These are phyloP conservation scores for Motacilla alba DNA, from an alignment of 2,113 vertebrate genomes.

Conservation along the genomic window DNA sequence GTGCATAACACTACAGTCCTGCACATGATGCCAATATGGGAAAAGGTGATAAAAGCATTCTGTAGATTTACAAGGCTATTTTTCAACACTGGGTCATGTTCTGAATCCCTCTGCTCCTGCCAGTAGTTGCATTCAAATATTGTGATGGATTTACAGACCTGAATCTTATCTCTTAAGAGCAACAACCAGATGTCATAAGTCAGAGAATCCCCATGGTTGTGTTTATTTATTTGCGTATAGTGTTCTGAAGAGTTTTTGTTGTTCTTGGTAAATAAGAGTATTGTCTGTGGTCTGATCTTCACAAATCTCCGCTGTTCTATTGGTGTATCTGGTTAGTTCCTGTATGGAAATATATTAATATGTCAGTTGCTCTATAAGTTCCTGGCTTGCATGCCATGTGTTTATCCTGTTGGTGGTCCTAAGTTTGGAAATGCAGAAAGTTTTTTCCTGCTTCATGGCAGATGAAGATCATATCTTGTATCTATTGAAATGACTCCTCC, in stretches of 20 bases:
- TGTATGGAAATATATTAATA: not conserved
- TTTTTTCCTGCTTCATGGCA: not conserved
- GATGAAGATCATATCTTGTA: not conserved
- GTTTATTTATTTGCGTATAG: not conserved
- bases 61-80: not conserved
- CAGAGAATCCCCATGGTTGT: not conserved
- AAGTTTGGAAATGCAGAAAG: not conserved
- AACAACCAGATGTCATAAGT: not conserved
- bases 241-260: not conserved
- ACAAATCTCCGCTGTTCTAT: not conserved
- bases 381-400: not conserved
- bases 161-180: not conserved
- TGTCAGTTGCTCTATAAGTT: not conserved
- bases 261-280: not conserved
- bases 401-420: not conserved
- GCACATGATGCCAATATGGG: fast-evolving
- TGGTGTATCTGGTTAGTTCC: not conserved
- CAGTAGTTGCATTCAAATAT: not conserved
- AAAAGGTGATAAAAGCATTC: not conserved
- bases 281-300: not conserved
- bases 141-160: not conserved
- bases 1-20: not conserved
- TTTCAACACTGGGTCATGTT: not conserved
- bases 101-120: not conserved
- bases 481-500: not conserved